These are phyloP conservation scores for Mobula birostris DNA, from an alignment of 2,113 vertebrate species.

Conservation along the genomic window DNA sequence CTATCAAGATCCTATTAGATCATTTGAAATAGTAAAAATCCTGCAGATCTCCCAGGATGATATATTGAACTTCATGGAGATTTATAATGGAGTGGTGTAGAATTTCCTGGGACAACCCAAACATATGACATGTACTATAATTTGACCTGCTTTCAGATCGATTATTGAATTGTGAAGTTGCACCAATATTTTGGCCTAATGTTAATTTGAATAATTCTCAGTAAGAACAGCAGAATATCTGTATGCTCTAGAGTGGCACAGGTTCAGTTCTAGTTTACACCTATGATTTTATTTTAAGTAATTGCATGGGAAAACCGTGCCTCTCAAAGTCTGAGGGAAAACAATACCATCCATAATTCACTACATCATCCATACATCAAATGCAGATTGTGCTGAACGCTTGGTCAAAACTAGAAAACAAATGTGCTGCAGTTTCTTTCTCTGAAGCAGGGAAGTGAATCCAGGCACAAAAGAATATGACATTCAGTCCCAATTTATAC, in stretches of 20 bases:
- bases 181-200: background rate
- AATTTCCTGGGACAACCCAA: background rate
- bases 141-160: background rate
- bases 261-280: background rate
- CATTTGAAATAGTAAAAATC: conserved; percentile 15
- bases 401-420: background rate
- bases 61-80: background rate
- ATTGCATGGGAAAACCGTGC: background rate
- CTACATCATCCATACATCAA: background rate
- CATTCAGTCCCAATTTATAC: background rate
- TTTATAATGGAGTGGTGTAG: background rate
- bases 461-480: background rate
- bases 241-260: background rate
- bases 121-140: background rate
- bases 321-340: background rate
- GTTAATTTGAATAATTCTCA: background rate
- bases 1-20: background rate
- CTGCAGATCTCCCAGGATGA: background rate
- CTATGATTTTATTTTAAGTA: background rate
- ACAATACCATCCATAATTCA: background rate
- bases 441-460: background rate
- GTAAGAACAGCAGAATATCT: background rate
- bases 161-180: background rate
- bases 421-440: background rate
- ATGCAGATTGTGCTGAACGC: background rate